A percentile compares a stretch with the other conserved stretches of the same genome.
Conservation (phyloP, 2,797 vertebrate genomes). For the Cossypha niveicapilla region DNA sequence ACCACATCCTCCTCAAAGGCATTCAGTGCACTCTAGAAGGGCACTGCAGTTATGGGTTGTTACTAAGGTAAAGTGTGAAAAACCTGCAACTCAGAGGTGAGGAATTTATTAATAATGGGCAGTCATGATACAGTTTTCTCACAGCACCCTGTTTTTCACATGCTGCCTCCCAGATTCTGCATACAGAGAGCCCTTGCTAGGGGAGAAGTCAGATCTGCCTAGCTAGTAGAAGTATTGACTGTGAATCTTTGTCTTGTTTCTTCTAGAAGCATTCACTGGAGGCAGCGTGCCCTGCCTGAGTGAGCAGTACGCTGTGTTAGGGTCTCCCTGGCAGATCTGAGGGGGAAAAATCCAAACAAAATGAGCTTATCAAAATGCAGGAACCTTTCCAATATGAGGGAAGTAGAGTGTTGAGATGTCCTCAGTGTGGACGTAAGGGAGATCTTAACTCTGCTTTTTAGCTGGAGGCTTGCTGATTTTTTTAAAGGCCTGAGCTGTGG, state of each 20-base stretch:
- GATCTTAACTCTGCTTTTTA: neutral
- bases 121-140: neutral
- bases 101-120: neutral
- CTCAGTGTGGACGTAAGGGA: neutral
- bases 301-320: neutral
- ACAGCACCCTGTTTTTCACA: neutral
- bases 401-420: neutral
- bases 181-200: neutral
- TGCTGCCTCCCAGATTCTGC: neutral
- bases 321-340: neutral
- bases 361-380: neutral
- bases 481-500: neutral
- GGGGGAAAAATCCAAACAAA: neutral
- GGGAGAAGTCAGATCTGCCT: neutral
- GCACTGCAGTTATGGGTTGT: neutral
- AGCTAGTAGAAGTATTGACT: neutral
- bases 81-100: neutral
- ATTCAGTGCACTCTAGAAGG: neutral
- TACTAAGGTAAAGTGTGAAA: neutral
- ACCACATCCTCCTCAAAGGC: neutral
- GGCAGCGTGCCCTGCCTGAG: fast-evolving
- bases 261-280: neutral
- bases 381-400: neutral
- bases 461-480: neutral
- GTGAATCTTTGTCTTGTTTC: neutral